Conservation (phyloP, 2,888 invertebrate species). For the Ochropacha duplaris region DNA sequence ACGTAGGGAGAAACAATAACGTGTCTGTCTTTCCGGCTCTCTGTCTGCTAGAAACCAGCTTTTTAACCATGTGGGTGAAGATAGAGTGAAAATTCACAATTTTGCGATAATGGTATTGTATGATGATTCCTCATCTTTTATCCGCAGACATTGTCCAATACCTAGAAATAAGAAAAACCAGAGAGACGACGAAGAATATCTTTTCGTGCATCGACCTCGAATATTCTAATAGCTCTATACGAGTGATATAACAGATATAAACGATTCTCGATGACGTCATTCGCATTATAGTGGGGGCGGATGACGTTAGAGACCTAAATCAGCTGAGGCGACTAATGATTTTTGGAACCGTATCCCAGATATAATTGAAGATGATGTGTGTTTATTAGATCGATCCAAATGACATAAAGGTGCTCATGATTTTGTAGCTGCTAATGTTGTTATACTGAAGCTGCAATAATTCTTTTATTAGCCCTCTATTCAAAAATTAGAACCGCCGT, state of each 20-base stretch:
- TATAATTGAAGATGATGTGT: conserved; percentile 20
- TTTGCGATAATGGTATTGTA: no score
- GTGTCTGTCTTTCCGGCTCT: no score
- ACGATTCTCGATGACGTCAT: conserved; percentile 9
- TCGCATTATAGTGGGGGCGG: conserved; percentile 8
- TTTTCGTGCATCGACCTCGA: conserved; percentile 46
- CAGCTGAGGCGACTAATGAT: conserved; percentile 35
- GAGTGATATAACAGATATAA: conserved; percentile 9
- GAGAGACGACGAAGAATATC: conserved; percentile 15
- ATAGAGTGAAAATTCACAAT: no score
- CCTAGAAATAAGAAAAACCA: conserved; percentile 7
- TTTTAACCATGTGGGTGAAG: no score
- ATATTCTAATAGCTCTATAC: conserved; percentile 26
- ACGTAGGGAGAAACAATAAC: no score
- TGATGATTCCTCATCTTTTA: no score
- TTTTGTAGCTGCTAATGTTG: no score
- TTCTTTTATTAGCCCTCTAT: no score
- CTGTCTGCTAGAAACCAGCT: no score
- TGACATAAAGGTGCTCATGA: neutral
- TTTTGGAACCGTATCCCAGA: conserved; percentile 23
- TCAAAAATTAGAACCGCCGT: no score
- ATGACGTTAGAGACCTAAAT: conserved; percentile 40
- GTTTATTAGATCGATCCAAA: neutral
- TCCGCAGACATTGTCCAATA: neutral
- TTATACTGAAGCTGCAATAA: no score